These are phyloP conservation scores for Channa maculata DNA, from an alignment of 2,113 vertebrate species.

Conservation along the genomic window DNA sequence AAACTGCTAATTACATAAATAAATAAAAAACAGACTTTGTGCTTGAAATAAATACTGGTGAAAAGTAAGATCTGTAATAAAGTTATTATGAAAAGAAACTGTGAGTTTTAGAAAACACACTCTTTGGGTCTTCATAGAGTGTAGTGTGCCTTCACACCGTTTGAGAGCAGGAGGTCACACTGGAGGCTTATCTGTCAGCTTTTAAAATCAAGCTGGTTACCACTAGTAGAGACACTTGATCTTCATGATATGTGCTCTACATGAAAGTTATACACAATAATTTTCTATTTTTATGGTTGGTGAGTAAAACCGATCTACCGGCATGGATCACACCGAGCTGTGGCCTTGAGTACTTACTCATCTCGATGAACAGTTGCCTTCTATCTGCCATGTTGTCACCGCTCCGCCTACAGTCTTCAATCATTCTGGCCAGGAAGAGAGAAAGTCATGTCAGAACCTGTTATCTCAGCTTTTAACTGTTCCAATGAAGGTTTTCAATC, in stretches of 20 bases:
- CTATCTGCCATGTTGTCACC: conserved; percentile 98
- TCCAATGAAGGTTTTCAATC: conserved; percentile 9
- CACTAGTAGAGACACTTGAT: conserved; percentile 15
- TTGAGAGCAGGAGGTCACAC: conserved; percentile 10
- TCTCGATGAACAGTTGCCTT: conserved; percentile 99
- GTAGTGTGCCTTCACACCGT: too few species aligned
- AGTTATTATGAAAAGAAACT: too few species aligned
- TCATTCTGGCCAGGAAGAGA: conserved; percentile 90
- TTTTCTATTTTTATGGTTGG: conserved; percentile 39
- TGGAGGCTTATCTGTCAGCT: conserved; percentile 8
- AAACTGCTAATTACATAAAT: too few species aligned
- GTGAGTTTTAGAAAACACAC: too few species aligned
- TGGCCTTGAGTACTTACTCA: conserved; percentile 91
- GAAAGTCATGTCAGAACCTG: conserved; percentile 58
- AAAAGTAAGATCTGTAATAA: too few species aligned
- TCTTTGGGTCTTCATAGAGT: too few species aligned
- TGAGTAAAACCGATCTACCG: conserved; percentile 28
- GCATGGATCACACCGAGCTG: conserved; percentile 33
- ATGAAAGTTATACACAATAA: conserved; percentile 32
- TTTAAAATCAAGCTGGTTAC: neutral
- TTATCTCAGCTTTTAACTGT: conserved; percentile 17
- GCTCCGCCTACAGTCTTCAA: conserved; percentile 92
- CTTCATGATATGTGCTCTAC: conserved; percentile 46
- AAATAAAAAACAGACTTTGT: too few species aligned
- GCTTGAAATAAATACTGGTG: too few species aligned